Percentiles rank a stretch among this genome's conserved stretches.
Conservation (phyloP, 2,888 invertebrate species). For the Pristionchus exspectatus region DNA sequence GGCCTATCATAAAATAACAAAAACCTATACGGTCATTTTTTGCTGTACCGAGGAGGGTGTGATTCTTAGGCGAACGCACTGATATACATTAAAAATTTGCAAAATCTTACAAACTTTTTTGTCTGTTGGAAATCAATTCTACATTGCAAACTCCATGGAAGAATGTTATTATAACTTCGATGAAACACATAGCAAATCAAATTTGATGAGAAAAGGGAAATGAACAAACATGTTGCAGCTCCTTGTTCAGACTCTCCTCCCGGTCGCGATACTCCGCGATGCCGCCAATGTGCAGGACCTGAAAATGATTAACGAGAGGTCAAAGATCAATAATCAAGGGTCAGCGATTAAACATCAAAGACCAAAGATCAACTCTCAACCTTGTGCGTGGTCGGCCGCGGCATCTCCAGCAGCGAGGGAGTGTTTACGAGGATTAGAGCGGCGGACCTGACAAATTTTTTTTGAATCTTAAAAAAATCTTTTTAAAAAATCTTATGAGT, state of each 20-base stretch:
- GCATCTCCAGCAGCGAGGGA: conserved; percentile 50
- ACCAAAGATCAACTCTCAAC: neutral
- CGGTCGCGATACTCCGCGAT: conserved; percentile 14
- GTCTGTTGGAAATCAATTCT: too few species aligned
- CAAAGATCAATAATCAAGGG: neutral
- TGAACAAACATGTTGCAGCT: neutral
- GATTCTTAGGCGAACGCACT: too few species aligned
- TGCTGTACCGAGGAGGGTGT: too few species aligned
- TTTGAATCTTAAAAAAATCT: too few species aligned
- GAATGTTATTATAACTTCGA: neutral
- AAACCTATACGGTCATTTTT: too few species aligned
- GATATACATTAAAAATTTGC: too few species aligned
- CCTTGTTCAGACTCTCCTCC: neutral
- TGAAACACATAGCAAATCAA: neutral
- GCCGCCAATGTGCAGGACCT: conserved; percentile 54
- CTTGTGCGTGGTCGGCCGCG: conserved; percentile 55
- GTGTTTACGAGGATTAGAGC: conserved; percentile 54
- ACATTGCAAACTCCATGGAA: too few species aligned
- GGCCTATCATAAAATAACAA: too few species aligned
- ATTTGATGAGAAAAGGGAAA: neutral
- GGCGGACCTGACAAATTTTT: neutral
- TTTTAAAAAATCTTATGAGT: neutral
- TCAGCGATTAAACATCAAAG: neutral
- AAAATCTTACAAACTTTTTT: too few species aligned
- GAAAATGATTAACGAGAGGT: neutral